A percentile compares a stretch with the other conserved stretches of the same genome.
Evolutionary conservation across 2,797 vertebrate genomes (phyloP).

Genomic region (Epinephelus coioides): DNA sequence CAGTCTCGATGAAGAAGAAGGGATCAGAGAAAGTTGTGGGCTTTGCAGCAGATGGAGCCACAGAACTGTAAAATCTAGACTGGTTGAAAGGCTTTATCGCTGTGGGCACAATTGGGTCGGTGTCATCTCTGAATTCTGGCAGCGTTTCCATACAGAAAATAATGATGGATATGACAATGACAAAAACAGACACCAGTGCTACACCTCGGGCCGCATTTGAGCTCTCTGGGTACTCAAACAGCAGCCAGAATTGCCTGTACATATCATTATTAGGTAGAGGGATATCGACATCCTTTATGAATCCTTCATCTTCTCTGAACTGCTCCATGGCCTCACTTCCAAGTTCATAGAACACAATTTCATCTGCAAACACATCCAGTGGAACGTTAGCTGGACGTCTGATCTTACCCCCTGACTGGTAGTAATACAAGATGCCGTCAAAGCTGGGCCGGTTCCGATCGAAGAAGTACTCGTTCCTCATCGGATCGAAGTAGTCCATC

Average conservation of each 20-base stretch:
- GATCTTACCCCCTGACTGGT: constrained; percentile 96
- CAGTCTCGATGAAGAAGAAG: constrained; percentile 96
- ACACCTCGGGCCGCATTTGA: constrained; percentile 94
- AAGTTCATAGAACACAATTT: constrained; percentile 95
- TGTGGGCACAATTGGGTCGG: constrained; percentile 79
- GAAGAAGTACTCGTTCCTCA: constrained; percentile 99
- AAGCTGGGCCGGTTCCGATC: constrained; percentile 97
- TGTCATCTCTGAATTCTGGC: constrained; percentile 95
- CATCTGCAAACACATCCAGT: constrained; percentile 94
- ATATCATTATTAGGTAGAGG: constrained; percentile 92
- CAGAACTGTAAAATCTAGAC: constrained; percentile 72
- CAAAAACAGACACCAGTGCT: constrained; percentile 94
- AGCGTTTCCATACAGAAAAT: constrained; percentile 98
- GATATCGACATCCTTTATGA: constrained; percentile 94
- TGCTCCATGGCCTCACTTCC: constrained; percentile 95
- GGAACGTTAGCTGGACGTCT: constrained; percentile 96
- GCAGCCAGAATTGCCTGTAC: constrained; percentile 95
- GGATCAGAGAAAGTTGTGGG: constrained; percentile 91
- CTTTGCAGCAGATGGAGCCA: constrained; percentile 41
- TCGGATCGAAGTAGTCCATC: constrained; percentile 96
- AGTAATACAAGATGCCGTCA: constrained; percentile 97
- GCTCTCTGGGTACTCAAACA: constrained; percentile 98
- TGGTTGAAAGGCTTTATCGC: constrained; percentile 74
- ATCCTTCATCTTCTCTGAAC: constrained; percentile 97
- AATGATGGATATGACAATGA: constrained; percentile 97